These are phyloP conservation scores for Zosterops lateralis DNA, from an alignment of 2,113 vertebrate genomes.

Conservation along the genomic window DNA sequence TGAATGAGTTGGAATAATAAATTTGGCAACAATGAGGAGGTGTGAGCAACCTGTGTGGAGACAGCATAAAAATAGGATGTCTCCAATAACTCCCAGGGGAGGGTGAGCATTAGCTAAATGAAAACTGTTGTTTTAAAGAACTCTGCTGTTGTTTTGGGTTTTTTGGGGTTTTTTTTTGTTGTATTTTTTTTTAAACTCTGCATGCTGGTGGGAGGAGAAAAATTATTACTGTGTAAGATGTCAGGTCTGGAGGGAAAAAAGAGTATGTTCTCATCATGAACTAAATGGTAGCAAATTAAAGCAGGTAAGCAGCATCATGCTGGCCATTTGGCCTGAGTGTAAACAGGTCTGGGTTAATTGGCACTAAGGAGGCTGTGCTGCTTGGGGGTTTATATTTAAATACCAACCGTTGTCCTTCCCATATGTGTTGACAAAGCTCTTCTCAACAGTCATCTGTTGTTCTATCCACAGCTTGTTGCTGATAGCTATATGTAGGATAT, in stretches of 20 bases:
- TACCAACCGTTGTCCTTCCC: not conserved
- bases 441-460: not conserved
- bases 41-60: not conserved
- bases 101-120: not conserved
- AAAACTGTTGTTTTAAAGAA: not conserved
- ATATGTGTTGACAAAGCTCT: not conserved
- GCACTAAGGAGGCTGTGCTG: not conserved
- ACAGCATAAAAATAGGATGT: not conserved
- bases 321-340: not conserved
- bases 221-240: not conserved
- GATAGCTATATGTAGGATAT: not conserved
- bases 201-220: not conserved
- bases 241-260: not conserved
- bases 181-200: not conserved
- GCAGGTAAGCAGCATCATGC: not conserved
- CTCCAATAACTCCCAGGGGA: not conserved
- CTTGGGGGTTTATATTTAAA: not conserved
- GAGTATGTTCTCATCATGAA: not conserved
- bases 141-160: not conserved
- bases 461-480: not conserved
- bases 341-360: not conserved
- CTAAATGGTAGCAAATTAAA: not conserved
- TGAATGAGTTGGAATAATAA: not conserved
- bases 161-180: too few species aligned
- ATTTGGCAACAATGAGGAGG: not conserved